Base-by-base conservation (phyloP, 2,888 invertebrate genomes). In the Sesia apiformis region DNA sequence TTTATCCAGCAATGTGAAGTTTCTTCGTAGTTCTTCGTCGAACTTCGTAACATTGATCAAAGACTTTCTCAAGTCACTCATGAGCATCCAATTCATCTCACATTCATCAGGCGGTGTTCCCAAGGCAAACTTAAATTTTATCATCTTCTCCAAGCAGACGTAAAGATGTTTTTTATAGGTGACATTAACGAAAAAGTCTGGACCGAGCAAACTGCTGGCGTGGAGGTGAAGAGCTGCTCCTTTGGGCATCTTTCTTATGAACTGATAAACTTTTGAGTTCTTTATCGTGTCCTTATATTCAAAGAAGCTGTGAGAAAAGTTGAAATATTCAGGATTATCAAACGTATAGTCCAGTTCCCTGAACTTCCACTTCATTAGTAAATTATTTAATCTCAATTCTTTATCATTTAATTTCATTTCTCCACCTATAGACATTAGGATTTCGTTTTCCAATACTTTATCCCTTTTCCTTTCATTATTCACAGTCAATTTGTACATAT, bases 161-260 rank as follows among this genome's bases (percentile, higher is more conserved):
- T 90, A 90, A 3, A 93, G 68, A 67, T 91, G 64, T 0, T 85
- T 81, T 5, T 81, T 76, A 60, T 90, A 91, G 0, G 92, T 92
- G 39, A 93, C 63, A 42, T 90, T 80, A 3, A 91, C 72, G 3
- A 92, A 62, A 55, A 79, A 92, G 40, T 91, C 86, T 0, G 83
- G 74, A 6, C 90, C 90, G 42, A 84, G 87, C 1, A 91, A 67
- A 0, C 92, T 90, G 0, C 90, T 86, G 60, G 92, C 87, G 64
- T 93, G 93, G 0, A 88, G 86, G 65, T 93, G 93, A 4, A 93
- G 70, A 0, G 91, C 89, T 0, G 84, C 91, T 0, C 93, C 94
- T 74, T 94, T 94, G 0, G 94, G 94, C 82, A 94, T 84, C 40
- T 69, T 69, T 52, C 82, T 74, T 3, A 94, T 84, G 4, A 93